Evolutionary conservation across 2,888 invertebrate species (phyloP).

Genomic region (Lymantria monacha): DNA sequence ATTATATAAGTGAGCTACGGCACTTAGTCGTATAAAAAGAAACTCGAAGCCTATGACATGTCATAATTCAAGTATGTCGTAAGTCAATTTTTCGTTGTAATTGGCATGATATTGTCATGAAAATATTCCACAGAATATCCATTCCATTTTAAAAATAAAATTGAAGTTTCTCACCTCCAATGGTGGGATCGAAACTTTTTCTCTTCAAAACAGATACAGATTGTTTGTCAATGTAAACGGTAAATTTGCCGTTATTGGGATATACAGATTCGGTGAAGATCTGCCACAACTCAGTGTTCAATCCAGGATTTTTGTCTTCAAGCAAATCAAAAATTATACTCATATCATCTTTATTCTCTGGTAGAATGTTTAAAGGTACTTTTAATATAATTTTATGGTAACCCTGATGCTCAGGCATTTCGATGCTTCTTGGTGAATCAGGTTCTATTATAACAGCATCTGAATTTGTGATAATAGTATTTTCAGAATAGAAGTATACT

Average conservation of each 20-base stretch:
- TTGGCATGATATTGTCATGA: too few species aligned
- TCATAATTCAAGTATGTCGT: too few species aligned
- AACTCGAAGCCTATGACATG: too few species aligned
- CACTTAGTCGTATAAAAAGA: too few species aligned
- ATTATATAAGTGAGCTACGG: too few species aligned
- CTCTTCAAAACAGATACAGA: conserved; percentile 54
- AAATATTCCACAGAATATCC: too few species aligned
- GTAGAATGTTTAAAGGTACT: conserved; percentile 55
- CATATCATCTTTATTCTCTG: conserved; percentile 61
- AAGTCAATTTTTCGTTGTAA: too few species aligned
- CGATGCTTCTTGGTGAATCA: conserved; percentile 25
- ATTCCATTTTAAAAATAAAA: conserved; percentile 47
- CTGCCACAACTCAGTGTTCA: conserved; percentile 67
- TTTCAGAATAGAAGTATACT: conserved; percentile 8
- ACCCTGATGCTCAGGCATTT: conserved; percentile 31
- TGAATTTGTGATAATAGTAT: conserved; percentile 21
- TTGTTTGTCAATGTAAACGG: conserved; percentile 54
- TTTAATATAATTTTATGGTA: conserved; percentile 55
- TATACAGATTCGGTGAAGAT: conserved; percentile 45
- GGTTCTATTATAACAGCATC: conserved; percentile 35
- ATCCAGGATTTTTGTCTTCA: conserved; percentile 66
- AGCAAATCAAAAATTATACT: conserved; percentile 63
- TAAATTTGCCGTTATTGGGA: conserved; percentile 57
- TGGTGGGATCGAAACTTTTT: conserved; percentile 51
- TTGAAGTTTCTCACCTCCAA: conserved; percentile 60